Conservation (phyloP, 2,797 vertebrate species). For the Neoniphon sammara region DNA sequence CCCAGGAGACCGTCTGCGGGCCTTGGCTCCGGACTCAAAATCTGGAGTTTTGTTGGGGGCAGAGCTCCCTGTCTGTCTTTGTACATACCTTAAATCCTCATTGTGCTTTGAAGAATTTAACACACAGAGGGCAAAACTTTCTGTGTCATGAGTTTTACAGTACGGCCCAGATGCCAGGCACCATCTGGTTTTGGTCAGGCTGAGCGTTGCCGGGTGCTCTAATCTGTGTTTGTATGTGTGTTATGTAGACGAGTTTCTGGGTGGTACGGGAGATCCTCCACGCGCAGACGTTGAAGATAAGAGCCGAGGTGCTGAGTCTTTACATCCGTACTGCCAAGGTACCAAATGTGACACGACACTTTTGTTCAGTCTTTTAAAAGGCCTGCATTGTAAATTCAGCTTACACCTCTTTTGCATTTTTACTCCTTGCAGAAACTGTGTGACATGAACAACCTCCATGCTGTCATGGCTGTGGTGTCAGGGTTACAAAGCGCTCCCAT, state of each 20-base stretch:
- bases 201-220: constrained; percentile 27
- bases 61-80: constrained; percentile 29
- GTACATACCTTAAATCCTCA: constrained; percentile 29
- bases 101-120: constrained; percentile 24
- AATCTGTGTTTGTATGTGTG: constrained; percentile 44
- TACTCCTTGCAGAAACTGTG: constrained; percentile 89
- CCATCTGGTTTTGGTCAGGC: constrained; percentile 8
- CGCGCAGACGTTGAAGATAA: constrained; percentile 97
- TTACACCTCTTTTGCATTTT: neutral
- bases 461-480: constrained; percentile 98
- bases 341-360: constrained; percentile 30
- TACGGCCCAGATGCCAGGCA: neutral
- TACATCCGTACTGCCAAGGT: constrained; percentile 99
- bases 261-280: constrained; percentile 99
- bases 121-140: constrained; percentile 8
- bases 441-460: constrained; percentile 97
- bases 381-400: constrained; percentile 6
- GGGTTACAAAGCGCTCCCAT: constrained; percentile 97
- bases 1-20: constrained; percentile 28
- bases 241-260: constrained; percentile 96
- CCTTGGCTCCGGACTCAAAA: constrained; percentile 40
- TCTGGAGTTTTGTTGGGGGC: constrained; percentile 28
- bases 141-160: neutral
- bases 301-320: constrained; percentile 98
- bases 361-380: neutral